Percentiles rank a stretch among this genome's conserved stretches.
Conservation (phyloP, 2,113 vertebrate genomes). For the rabbit (Oryctolagus cuniculus) region DNA sequence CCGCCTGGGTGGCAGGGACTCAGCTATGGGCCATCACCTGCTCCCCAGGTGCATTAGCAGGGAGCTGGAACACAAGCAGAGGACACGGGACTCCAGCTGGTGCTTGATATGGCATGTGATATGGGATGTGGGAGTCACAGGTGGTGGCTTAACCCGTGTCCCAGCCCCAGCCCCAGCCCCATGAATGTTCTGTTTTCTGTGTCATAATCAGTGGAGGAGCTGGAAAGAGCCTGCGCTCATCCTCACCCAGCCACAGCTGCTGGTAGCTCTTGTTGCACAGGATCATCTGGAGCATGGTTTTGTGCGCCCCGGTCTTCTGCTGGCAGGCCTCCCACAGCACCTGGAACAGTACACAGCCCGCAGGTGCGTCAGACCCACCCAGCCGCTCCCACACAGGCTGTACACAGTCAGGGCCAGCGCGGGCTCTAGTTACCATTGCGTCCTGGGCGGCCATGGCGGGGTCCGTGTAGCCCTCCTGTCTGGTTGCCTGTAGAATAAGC, state of each 20-base stretch:
- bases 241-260: conserved; percentile 90
- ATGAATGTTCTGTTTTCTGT: too few species aligned
- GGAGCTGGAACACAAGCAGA: too few species aligned
- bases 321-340: conserved; percentile 91
- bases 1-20: too few species aligned
- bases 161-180: too few species aligned
- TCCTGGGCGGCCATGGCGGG: conserved; percentile 88
- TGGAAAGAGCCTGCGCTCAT: background rate
- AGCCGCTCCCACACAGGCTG: background rate
- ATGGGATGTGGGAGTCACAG: too few species aligned
- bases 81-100: too few species aligned
- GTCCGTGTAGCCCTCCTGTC: conserved; percentile 88
- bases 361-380: background rate
- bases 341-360: conserved; percentile 71
- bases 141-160: too few species aligned
- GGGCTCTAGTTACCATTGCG: conserved; percentile 86
- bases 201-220: background rate
- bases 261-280: conserved; percentile 89
- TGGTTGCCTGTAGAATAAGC: conserved; percentile 84
- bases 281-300: conserved; percentile 89
- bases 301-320: conserved; percentile 88
- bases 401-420: rapidly evolving
- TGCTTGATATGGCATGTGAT: too few species aligned
- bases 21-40: too few species aligned
- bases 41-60: too few species aligned